Percentiles rank a stretch among this genome's conserved stretches.
These are phyloP conservation scores for Colistium nudipinnis DNA, from an alignment of 2,113 vertebrate species.

Conservation along the genomic window DNA sequence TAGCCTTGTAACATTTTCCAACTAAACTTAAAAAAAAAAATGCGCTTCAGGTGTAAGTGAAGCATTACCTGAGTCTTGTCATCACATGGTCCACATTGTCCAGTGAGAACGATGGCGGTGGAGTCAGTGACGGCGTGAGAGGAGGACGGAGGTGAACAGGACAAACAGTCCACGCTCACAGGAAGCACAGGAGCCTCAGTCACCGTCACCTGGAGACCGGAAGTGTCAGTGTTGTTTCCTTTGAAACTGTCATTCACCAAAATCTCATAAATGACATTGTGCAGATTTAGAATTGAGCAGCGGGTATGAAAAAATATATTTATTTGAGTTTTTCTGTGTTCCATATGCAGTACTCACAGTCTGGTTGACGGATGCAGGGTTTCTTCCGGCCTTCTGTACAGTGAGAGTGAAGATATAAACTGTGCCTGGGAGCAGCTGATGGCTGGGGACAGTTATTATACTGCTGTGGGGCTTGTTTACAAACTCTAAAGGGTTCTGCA, in stretches of 20 bases:
- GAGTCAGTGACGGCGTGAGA: conserved; percentile 49
- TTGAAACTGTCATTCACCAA: too few relatives aligned
- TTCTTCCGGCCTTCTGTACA: conserved; percentile 71
- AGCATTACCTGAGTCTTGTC: conserved; percentile 65
- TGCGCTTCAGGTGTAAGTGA: not conserved
- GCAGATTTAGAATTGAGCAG: too few relatives aligned
- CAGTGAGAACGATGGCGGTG: conserved; percentile 63
- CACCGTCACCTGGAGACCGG: conserved; percentile 76
- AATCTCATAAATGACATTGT: too few relatives aligned
- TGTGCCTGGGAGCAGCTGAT: conserved; percentile 46
- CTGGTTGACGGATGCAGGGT: conserved; percentile 69
- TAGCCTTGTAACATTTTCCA: not conserved
- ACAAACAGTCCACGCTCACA: conserved; percentile 76
- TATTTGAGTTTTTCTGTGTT: too few relatives aligned
- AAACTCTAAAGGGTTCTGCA: conserved; percentile 60
- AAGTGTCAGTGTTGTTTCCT: not conserved
- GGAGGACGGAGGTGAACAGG: conserved; percentile 66
- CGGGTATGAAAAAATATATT: too few relatives aligned
- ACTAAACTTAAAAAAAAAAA: too few relatives aligned
- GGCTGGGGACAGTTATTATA: conserved; percentile 55
- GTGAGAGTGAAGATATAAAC: conserved; percentile 77
- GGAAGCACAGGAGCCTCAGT: conserved; percentile 59
- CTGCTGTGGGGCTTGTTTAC: conserved; percentile 40
- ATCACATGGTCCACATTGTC: conserved; percentile 73
- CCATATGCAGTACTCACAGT: conserved; percentile 68